A percentile compares a stretch with the other conserved stretches of the same genome.
Conservation (phyloP, 2,888 invertebrate species). For the Alcis repandata region DNA sequence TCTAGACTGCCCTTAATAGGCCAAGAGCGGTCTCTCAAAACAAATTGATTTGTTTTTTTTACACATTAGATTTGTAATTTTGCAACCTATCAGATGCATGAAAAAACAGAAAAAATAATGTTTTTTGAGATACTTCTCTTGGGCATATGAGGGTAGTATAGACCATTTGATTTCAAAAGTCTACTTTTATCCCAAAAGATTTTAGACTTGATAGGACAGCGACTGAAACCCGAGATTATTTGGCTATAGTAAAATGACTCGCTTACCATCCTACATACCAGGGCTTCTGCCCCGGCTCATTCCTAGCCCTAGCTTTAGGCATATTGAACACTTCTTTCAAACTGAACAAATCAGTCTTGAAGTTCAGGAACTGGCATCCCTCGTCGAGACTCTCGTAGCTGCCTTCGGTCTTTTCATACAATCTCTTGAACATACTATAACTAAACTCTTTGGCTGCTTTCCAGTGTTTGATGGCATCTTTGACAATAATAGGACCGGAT, state of each 20-base stretch:
- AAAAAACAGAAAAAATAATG: too few relatives aligned
- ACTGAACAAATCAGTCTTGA: slow-evolving; percentile 92
- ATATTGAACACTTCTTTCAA: slow-evolving; percentile 92
- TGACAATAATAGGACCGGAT: slow-evolving; percentile 92
- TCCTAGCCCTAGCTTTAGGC: slow-evolving; percentile 88
- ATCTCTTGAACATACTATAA: slow-evolving; percentile 89
- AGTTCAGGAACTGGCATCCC: slow-evolving; percentile 95
- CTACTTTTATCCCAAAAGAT: too few relatives aligned
- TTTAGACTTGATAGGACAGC: too few relatives aligned
- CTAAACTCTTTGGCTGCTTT: slow-evolving; percentile 89
- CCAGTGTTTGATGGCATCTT: slow-evolving; percentile 92
- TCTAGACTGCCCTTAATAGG: too few relatives aligned
- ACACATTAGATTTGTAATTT: too few relatives aligned
- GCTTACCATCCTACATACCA: slow-evolving; percentile 97
- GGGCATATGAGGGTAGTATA: too few relatives aligned
- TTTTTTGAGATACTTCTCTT: too few relatives aligned
- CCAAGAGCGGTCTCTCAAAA: too few relatives aligned
- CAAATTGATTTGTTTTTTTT: too few relatives aligned
- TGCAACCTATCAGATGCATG: too few relatives aligned
- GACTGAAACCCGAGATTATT: too few relatives aligned
- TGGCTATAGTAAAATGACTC: not conserved
- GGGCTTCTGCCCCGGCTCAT: slow-evolving; percentile 88
- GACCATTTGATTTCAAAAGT: too few relatives aligned
- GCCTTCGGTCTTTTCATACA: slow-evolving; percentile 89
- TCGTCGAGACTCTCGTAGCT: slow-evolving; percentile 91